phyloP scores from a whole-genome alignment of 2,113 vertebrate genomes.

The Corynorhinus townsendii region DNA sequence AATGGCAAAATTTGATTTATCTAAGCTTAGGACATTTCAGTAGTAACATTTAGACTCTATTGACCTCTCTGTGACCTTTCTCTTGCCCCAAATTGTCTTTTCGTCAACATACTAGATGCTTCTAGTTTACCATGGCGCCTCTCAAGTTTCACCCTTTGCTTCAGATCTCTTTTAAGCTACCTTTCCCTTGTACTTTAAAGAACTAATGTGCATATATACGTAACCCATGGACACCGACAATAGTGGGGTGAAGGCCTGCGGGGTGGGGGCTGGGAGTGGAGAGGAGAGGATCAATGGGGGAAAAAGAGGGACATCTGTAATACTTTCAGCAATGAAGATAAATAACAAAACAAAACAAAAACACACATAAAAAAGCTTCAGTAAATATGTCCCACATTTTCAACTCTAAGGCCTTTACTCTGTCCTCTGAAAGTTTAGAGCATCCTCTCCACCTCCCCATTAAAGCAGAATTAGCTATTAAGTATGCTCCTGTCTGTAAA shows the following conservation, averaged over 20 bases:
- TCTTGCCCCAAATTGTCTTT: not conserved
- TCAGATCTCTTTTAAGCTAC: not conserved
- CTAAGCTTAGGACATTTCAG: not conserved
- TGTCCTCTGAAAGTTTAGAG: not conserved
- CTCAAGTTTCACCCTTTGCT: not conserved
- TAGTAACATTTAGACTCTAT: not conserved
- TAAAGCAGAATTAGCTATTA: not conserved
- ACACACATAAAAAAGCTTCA: not conserved
- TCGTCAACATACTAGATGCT: not conserved
- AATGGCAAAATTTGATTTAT: not conserved
- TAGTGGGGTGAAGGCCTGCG: no score
- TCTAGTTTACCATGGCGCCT: not conserved
- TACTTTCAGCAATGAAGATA: no score
- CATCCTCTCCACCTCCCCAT: rapidly evolving
- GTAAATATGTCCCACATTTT: not conserved
- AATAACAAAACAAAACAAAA: no score
- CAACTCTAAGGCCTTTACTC: not conserved
- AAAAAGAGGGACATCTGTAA: no score
- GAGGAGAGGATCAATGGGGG: no score
- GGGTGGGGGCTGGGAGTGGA: no score
- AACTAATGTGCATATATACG: no score
- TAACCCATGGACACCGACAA: no score
- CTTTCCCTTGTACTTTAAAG: not conserved
- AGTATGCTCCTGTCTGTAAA: not conserved
- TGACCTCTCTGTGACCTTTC: not conserved